These are phyloP conservation scores for Hermaeophaga mercurialis DNA, from an alignment of 2,888 invertebrate genomes.

Conservation along the genomic window DNA sequence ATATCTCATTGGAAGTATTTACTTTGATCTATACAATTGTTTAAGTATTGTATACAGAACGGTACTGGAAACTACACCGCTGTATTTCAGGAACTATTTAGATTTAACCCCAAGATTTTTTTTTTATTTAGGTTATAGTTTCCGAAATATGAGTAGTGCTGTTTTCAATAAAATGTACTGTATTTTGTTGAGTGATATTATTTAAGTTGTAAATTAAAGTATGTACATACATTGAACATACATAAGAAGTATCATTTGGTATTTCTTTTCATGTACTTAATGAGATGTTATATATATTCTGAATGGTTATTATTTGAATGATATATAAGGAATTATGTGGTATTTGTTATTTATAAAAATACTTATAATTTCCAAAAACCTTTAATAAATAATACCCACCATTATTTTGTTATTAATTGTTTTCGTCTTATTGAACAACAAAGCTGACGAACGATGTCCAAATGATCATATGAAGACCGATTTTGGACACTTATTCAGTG, in stretches of 20 bases:
- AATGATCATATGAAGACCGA: no score
- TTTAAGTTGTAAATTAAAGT: slow-evolving; percentile 17
- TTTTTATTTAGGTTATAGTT: no score
- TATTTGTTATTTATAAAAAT: slow-evolving; percentile 14
- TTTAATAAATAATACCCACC: slow-evolving; percentile 9
- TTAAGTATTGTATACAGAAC: no score
- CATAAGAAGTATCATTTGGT: background rate
- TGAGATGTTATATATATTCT: slow-evolving; percentile 8
- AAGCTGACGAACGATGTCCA: no score
- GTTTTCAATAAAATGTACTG: background rate
- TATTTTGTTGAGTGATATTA: slow-evolving; percentile 21
- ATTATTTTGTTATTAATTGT: no score
- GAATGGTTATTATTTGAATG: slow-evolving; percentile 16
- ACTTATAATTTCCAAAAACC: slow-evolving; percentile 3
- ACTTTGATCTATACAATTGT: no score
- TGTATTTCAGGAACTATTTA: no score
- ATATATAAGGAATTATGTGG: slow-evolving; percentile 10
- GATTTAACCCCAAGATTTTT: no score
- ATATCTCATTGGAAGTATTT: no score
- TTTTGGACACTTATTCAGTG: no score
- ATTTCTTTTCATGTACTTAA: slow-evolving; percentile 20
- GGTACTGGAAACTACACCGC: no score
- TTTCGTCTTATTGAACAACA: no score
- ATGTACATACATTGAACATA: slow-evolving; percentile 9
- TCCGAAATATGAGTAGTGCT: background rate